Evolutionary conservation across 1,140 invertebrate species (phyloP), one percentile per base, ranked within the genome.

Genomic region (Aphidius ervi): DNA sequence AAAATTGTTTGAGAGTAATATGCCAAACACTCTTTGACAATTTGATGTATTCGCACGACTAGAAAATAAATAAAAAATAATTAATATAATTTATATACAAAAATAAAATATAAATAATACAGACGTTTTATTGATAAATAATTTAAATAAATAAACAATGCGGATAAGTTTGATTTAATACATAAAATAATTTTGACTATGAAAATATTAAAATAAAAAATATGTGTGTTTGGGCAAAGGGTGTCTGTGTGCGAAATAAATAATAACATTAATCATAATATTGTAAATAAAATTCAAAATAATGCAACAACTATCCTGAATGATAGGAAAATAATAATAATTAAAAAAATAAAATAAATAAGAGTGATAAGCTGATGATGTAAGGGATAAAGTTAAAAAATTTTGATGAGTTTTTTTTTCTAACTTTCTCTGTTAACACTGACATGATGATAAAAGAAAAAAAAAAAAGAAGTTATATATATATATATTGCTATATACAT

Each of bases 401-500:
- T 48, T 42, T 43, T 55, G 41, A 64, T 59, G 63, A 63, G 4
- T 42, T 45, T 31, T 55, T 31, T 54, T 55, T 39, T 62, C 48
- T 52, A 60, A 61, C 61, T 54, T 43, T 49, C 50, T 43, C 47
- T 58, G 50, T 54, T 16, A 20, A 41, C 40, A 54, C 6, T 20
- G 16, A 43, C 5, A 49, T 20, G 42, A 46, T 31, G 2, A 16
- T 16, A 16, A 16, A 16, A 16, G 16, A 16, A 16, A 16, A 16
- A 39, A 9, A 41, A 47, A 7, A 37, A 49, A 56, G 56, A 23
- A 56, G 20, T 42, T 53, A 41, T 55, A 20, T 49, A 53, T 60
- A 61, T 54, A 64, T 60, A 64, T 56, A 62, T 55, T 62, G 66
- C 65, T 66, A 69, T 65, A 64, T 67, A 65, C 63, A 67, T 68